Evolutionary conservation across 2,113 vertebrate genomes (phyloP).

Genomic region (Platysternon megacephalum): DNA sequence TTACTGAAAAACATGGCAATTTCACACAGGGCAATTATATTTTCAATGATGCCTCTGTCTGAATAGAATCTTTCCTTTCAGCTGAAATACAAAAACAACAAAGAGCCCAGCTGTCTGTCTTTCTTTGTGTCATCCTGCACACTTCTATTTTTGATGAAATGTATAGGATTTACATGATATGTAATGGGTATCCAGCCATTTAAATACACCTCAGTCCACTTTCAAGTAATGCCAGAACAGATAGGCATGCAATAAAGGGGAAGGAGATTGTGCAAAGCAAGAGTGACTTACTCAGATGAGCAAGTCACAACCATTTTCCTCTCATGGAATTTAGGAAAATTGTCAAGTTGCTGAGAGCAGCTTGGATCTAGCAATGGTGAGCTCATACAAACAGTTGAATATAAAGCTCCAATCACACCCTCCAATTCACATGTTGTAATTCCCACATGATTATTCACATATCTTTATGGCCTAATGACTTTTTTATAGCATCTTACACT

Average conservation of each 20-base stretch:
- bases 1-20: conserved; percentile 4
- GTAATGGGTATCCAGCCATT: not conserved
- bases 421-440: not conserved
- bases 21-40: not conserved
- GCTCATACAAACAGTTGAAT: not conserved
- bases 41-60: not conserved
- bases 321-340: conserved; percentile 25
- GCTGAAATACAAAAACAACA: not conserved
- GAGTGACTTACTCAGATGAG: conserved; percentile 24
- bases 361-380: not conserved
- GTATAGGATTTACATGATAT: conserved; percentile 9
- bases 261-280: conserved; percentile 34
- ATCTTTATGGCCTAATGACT: not conserved
- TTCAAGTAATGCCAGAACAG: conserved; percentile 16
- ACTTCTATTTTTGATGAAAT: conserved; percentile 23
- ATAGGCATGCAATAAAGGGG: conserved; percentile 4
- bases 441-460: not conserved
- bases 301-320: not conserved
- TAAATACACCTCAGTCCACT: not conserved
- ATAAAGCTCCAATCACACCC: not conserved
- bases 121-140: not conserved
- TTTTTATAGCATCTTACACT: not conserved
- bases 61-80: not conserved
- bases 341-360: conserved; percentile 6
- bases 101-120: not conserved